These are phyloP conservation scores for Cosmia pyralina DNA, from an alignment of 2,888 invertebrate species.

Conservation along the genomic window DNA sequence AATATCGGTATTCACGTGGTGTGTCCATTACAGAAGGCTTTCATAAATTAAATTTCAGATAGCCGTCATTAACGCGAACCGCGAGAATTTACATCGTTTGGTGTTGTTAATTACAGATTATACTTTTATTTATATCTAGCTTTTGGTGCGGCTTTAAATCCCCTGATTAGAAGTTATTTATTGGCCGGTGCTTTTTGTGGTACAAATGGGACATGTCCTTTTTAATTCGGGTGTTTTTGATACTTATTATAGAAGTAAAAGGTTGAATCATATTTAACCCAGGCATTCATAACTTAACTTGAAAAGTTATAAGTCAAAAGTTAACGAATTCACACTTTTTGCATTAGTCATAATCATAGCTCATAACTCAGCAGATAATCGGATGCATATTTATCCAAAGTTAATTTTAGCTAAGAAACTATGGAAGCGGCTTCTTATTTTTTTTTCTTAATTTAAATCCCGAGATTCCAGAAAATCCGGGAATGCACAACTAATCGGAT, in stretches of 20 bases:
- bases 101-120: slow-evolving; percentile 56
- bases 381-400: too few species aligned
- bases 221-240: slow-evolving; percentile 11
- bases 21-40: slow-evolving; percentile 40
- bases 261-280: neutral
- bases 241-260: neutral
- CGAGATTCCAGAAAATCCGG: too few species aligned
- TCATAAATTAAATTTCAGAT: slow-evolving; percentile 60
- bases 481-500: too few species aligned
- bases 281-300: neutral
- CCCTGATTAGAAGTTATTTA: slow-evolving; percentile 39
- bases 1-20: slow-evolving; percentile 13
- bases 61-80: slow-evolving; percentile 53
- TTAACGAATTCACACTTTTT: neutral
- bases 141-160: slow-evolving; percentile 28
- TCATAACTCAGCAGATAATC: too few species aligned
- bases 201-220: neutral
- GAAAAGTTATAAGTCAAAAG: neutral
- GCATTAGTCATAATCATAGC: neutral
- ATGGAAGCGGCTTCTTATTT: too few species aligned
- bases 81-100: slow-evolving; percentile 48
- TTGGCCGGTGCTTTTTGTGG: slow-evolving; percentile 1
- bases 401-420: too few species aligned
- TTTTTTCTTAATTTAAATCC: too few species aligned
- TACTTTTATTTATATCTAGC: slow-evolving; percentile 58